Base-by-base conservation (phyloP, 37 sponge, comb jelly and placozoan genomes). In the Beroe ovata region DNA sequence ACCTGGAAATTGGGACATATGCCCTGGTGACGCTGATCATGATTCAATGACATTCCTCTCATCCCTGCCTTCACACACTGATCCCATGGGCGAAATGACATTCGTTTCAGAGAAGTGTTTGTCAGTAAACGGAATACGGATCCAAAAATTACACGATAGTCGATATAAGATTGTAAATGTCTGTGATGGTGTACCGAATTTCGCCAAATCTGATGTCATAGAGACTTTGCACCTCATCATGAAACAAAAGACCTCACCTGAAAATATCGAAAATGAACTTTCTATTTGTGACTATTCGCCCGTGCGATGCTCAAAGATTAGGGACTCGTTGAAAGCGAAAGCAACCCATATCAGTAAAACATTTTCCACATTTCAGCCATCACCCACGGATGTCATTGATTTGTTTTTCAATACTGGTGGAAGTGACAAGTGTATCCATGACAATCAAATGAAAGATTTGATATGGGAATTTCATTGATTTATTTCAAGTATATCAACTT, bases 71-170 rank as follows among this genome's bases (percentile, higher is more conserved):
- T 42, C 54, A 77, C 0, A 23, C 20, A 4, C 26, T 11, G 84
- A 77, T 42, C 54, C 42, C 25, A 41, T 77, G 54, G 54, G 54
- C 20, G 42, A 42, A 21, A 23, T 32, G 11, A 32, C 54, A 1
- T 42, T 22, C 25, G 54, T 77, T 19, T 23, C 8, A 4, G 54
- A 77, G 28, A 39, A 39, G 23, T 39, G 38, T n/a, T 4, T 77
- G 21, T 25, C 84, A 40, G 41, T 77, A 3, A 77, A 77, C 47
- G 84, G 84, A 21, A 77, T 77, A 16, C 42, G 84, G 6, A 77
- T 77, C 54, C 19, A 42, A 20, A 42, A 77, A 16, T 42, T 42
- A 42, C 26, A 77, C 33, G 84, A 77, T 77, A 35, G 84, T 8
- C 28, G 39, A 26, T 77, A 42, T 19, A 77, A 25, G 23, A 25